Base-by-base conservation (phyloP, 53 echinoderm and acorn worm species). In the Astropecten irregularis region DNA sequence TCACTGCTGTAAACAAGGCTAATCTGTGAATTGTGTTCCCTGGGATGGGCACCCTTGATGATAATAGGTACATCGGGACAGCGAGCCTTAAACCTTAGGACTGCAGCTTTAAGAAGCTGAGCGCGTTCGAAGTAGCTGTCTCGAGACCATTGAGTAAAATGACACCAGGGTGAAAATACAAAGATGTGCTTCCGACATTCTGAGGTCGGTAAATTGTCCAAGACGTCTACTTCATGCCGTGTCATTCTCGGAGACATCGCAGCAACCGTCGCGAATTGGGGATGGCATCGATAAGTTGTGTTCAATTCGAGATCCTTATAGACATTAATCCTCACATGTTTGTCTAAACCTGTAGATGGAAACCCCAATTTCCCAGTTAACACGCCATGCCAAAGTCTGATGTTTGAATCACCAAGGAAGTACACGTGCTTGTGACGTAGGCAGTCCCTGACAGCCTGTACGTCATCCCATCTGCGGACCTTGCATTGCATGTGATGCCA, bases 131-230 rank as follows among this genome's bases (percentile, higher is more conserved):
- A 22, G 46, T 9, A 88, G 44, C 88, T 88, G 36, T 69, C 82
- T 3, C 68, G 68, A 1, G 87, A 59, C 87, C 87, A 87, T 37
- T 79, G 79, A 16, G 68, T 52, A 20, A 87, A 87, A 59, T 87
- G 87, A 3, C 54, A 81, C 87, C 81, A 87, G 1, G 68, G 87
- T 31, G 69, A 77, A 1, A 87, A 39, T 2, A 57, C 68, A 20
- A 87, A 51, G 44, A 87, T 55, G 55, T 67, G 38, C 14, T 55
- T 56, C 11, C 16, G 10, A 27, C 77, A 68, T 20, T 20, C 20
- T 1, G 33, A 21, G 18, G 25, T 76, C 2, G 46, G 39, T 40
- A 70, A 27, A 26, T 40, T 42, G 20, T 76, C 76, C 29, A 76
- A n/a, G 5, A 76, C 11, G 38, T 76, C 76, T 2, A 76, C 76